These are phyloP conservation scores for Protobothrops mucrosquamatus DNA, from an alignment of 2,113 vertebrate species.

Conservation along the genomic window DNA sequence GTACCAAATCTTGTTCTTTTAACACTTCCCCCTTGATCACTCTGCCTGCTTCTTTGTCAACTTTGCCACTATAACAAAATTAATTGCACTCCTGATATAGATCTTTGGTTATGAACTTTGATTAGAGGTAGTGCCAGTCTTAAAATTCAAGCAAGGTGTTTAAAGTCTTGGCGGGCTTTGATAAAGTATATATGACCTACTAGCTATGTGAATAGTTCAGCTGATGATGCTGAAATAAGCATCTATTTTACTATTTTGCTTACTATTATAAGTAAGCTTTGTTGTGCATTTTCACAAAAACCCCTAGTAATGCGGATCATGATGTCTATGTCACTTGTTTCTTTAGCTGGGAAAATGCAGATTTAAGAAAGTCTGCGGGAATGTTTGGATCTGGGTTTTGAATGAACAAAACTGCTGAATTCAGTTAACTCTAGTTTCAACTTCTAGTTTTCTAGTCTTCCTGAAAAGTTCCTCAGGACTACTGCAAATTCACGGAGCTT, in stretches of 20 bases:
- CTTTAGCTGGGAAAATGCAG: not conserved
- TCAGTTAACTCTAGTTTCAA: not conserved
- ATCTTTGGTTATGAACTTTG: not conserved
- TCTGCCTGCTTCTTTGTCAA: not conserved
- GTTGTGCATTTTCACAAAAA: not conserved
- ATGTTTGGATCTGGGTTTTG: not conserved
- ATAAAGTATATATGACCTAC: not conserved
- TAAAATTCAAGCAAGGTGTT: not conserved
- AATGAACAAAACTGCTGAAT: not conserved
- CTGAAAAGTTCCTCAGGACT: not conserved
- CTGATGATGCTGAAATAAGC: not conserved
- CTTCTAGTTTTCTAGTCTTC: not conserved
- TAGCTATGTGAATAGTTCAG: too few species aligned
- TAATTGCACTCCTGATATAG: not conserved
- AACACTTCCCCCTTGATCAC: not conserved
- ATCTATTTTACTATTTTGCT: not conserved
- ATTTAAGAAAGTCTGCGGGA: not conserved
- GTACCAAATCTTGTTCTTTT: not conserved
- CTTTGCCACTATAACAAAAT: not conserved
- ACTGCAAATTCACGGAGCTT: not conserved
- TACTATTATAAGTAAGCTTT: not conserved
- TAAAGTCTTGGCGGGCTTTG: not conserved
- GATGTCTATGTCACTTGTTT: not conserved
- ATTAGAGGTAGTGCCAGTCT: not conserved
- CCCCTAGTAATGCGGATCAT: not conserved